Base-by-base conservation (phyloP, 2,113 vertebrate species). In the Chaetodon auriga region DNA sequence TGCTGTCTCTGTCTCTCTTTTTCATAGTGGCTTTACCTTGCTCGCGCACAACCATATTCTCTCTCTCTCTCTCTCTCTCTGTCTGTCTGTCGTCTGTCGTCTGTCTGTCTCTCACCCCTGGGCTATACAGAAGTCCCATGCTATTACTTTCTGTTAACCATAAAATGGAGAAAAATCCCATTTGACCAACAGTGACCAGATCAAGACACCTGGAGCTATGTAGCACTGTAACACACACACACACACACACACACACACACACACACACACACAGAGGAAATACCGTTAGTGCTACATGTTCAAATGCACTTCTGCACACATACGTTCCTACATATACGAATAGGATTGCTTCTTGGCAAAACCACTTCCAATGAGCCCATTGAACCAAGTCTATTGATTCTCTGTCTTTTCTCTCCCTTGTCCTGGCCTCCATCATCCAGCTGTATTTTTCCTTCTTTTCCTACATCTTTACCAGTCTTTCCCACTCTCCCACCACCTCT, bases 341-440 rank as follows among this genome's bases (percentile, higher is more conserved):
- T 25, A 70, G 43, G 49, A 60, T 30, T 82, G 16, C 74, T 74
- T 36, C 60, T 80, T 66, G 41, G 65, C 35, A 68, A 71, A 82
- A 61, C 63, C 55, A 36, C 69, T 51, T 84, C 66, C 72, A 72
- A 62, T 85, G 23, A 45, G 7, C 61, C 76, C 53, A 71, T 72
- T 86, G 90, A 89, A 74, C 76, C 51, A 30, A 60, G 15, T 30
- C 51, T 70, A 89, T 89, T 61, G 88, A 92, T 91, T 53, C 81
- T 79, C 25, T 13, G 30, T 58, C 45, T 78, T 54, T 63, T 72
- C 68, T 75, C 72, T 66, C 60, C 68, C 68, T 79, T 46, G 7
- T 69, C 46, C 43, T 55, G 38, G 19, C 55, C 53, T 75, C 75
- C 64, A n/a, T 35, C 48, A 7, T 75, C 13, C 70, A 30, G 41